These are phyloP conservation scores for Sardinella longiceps DNA, from an alignment of 2,797 vertebrate species.

Conservation along the genomic window DNA sequence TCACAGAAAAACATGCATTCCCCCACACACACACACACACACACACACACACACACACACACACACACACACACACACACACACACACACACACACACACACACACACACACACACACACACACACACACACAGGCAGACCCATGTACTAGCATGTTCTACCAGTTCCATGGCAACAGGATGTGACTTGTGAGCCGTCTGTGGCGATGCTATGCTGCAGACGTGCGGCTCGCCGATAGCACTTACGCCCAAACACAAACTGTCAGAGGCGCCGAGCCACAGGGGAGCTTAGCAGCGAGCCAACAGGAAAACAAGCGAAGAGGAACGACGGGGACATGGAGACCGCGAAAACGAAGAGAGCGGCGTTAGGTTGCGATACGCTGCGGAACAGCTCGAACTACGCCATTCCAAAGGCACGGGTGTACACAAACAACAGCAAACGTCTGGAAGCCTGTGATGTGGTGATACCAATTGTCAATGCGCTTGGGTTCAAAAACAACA, in stretches of 20 bases:
- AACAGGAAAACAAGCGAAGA: neutral
- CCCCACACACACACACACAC: no score
- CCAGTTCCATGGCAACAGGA: slow-evolving; percentile 12
- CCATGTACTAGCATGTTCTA: neutral
- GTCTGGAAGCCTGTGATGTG: neutral
- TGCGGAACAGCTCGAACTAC: neutral
- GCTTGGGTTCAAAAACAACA: slow-evolving; percentile 17
- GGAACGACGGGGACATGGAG: neutral
- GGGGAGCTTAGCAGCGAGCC: neutral
- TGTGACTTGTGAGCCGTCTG: neutral
- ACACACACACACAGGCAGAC: neutral
- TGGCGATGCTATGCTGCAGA: slow-evolving; percentile 36
- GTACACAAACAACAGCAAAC: neutral
- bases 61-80: slow-evolving; percentile 1
- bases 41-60: slow-evolving; percentile 10
- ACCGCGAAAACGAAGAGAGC: neutral
- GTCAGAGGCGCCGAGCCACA: slow-evolving; percentile 28
- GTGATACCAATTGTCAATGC: neutral
- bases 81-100: neutral
- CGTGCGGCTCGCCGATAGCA: slow-evolving; percentile 51
- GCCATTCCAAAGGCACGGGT: neutral
- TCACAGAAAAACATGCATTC: neutral
- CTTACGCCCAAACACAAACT: slow-evolving; percentile 46
- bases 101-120: slow-evolving; percentile 11
- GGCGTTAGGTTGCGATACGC: neutral